Base-by-base conservation (phyloP, 2,113 vertebrate species). In the Lamprologus callipterus region DNA sequence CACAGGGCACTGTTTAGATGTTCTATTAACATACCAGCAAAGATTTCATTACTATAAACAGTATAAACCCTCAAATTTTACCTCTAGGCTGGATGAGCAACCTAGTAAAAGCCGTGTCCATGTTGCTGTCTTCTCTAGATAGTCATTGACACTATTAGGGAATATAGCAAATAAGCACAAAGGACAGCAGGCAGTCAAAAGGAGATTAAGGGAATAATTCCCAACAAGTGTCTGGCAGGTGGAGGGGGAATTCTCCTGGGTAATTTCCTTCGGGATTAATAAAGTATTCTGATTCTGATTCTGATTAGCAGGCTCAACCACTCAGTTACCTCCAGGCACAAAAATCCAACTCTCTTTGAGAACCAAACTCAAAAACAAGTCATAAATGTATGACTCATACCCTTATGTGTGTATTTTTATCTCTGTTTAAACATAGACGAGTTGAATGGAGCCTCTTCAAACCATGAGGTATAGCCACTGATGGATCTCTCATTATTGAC, bases 401-500 rank as follows among this genome's bases (percentile, higher is more conserved):
- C 9, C 33, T 21, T 11, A 42, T 45, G 23, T 10, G 11, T 87
- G 42, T 75, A 75, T 84, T 83, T 86, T 75, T 81, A 63, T 54
- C 26, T 81, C 54, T 79, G 79, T 63, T 83, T 82, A 86, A 87
- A 92, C 84, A 86, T 6, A 53, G 45, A 85, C 5, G 10, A 80
- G 42, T 11, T 11, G 53, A 85, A 6, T 5, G 42, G 70, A 65
- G 78, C 80, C 90, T 82, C 78, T 85, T 65, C 79, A 88, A 92
- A 80, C 78, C 10, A 65, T 54, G 55, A 87, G 80, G 80, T 78
- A 54, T 58, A 87, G 83, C 40, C 79, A 91, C 40, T 83, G 85
- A 91, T 91, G 86, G 83, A 55, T 84, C 54, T 26, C 82, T 93
- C 58, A 79, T 90, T 95, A 93, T 86, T 94, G 92, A 91, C 89